phyloP scores from a whole-genome alignment of 2,888 invertebrate genomes.

The Cheilosia urbana region DNA sequence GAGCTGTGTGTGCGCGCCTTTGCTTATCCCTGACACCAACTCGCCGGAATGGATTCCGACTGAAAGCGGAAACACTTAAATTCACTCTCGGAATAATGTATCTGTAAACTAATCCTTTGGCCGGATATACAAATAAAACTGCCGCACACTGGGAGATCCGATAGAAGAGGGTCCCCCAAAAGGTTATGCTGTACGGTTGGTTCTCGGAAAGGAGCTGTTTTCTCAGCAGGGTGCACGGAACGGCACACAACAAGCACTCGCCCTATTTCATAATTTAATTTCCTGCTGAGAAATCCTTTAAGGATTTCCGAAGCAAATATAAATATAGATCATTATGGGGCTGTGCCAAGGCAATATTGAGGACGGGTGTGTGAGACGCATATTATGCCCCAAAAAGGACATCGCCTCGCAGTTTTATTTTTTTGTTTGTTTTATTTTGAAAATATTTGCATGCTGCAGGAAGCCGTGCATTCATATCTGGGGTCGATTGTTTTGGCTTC shows the following conservation, averaged over 20 bases:
- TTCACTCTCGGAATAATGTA: conserved; percentile 3
- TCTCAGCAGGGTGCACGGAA: conserved; percentile 5
- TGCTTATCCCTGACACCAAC: conserved; percentile 27
- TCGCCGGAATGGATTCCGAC: conserved; percentile 8
- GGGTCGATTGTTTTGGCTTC: too few relatives aligned
- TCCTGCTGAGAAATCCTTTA: conserved; percentile 48
- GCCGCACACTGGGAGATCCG: conserved; percentile 13
- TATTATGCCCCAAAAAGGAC: background rate
- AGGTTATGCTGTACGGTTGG: background rate
- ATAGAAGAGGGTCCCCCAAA: conserved; percentile 6
- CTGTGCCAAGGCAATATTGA: background rate
- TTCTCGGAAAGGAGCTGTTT: background rate
- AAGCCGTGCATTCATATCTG: conserved; percentile 21
- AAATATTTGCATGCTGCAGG: conserved; percentile 1
- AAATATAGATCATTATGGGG: conserved; percentile 30
- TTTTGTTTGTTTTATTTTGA: conserved; percentile 12
- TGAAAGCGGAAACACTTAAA: conserved; percentile 49
- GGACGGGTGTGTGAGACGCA: conserved; percentile 2
- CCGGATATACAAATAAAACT: conserved; percentile 56
- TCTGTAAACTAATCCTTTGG: conserved; percentile 37
- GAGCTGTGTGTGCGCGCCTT: conserved; percentile 2
- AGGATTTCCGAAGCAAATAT: conserved; percentile 52
- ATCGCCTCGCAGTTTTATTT: background rate
- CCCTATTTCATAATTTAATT: conserved; percentile 61
- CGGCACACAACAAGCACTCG: background rate